Conservation (phyloP, 1,140 invertebrate species). For the Mya arenaria region DNA sequence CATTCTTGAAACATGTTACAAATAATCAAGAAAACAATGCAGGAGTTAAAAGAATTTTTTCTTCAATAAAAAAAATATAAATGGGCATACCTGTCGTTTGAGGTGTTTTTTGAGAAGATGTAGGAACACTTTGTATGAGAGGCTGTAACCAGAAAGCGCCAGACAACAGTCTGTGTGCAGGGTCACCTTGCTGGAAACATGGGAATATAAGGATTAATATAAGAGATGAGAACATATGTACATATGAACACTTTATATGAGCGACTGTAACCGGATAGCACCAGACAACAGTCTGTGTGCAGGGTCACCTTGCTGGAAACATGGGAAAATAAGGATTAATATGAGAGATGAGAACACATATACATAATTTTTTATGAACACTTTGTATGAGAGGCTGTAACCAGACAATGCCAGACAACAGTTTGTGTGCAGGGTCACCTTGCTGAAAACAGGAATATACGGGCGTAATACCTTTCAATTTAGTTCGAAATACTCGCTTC, state of each 20-base stretch:
- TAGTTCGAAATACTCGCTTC: no score
- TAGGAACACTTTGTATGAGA: slow-evolving; percentile 83
- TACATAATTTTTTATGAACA: no score
- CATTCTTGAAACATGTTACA: no score
- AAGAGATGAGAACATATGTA: no score
- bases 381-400: slow-evolving; percentile 82
- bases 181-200: slow-evolving; percentile 87
- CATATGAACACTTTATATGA: slow-evolving; percentile 83
- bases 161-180: slow-evolving; percentile 88
- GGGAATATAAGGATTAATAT: no score
- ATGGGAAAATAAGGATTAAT: no score
- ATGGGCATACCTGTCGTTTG: slow-evolving; percentile 27
- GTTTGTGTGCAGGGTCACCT: slow-evolving; percentile 88
- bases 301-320: slow-evolving; percentile 13
- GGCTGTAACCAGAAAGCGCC: slow-evolving; percentile 83
- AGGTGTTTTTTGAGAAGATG: slow-evolving; percentile 83
- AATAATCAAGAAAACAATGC: no score
- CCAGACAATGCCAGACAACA: slow-evolving; percentile 87
- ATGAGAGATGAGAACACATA: no score
- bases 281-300: slow-evolving; percentile 84
- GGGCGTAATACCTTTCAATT: no score
- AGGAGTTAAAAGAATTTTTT: no score
- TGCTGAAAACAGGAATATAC: slow-evolving; percentile 84
- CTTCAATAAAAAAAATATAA: no score
- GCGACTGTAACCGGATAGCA: slow-evolving; percentile 83